phyloP scores from a whole-genome alignment of 1,140 invertebrate species.

The Magallana gigas region DNA sequence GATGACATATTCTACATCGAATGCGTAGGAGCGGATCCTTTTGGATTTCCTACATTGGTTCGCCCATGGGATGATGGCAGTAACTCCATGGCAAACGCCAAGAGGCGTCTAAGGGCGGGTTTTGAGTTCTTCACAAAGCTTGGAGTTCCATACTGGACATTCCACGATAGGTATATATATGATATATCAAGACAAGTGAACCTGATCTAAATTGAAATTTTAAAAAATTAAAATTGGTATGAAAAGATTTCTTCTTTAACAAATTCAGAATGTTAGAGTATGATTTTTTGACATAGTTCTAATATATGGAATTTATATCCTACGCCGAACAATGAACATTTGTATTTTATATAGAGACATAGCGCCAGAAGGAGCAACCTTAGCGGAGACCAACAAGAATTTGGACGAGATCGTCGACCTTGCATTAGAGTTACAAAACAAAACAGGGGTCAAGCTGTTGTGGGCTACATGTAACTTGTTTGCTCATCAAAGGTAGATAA shows the following conservation, averaged over 20 bases:
- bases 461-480: constrained; percentile 85
- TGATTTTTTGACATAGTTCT: too few relatives aligned
- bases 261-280: too few relatives aligned
- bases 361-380: constrained; percentile 74
- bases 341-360: constrained; percentile 70
- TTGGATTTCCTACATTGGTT: constrained; percentile 80
- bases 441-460: constrained; percentile 82
- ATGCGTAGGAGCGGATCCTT: constrained; percentile 80
- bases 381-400: constrained; percentile 82
- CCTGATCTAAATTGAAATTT: too few relatives aligned
- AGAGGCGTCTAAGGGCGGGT: constrained; percentile 82
- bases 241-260: too few relatives aligned
- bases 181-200: too few relatives aligned
- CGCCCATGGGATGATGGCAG: constrained; percentile 83
- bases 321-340: too few relatives aligned
- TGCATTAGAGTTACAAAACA: constrained; percentile 81
- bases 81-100: constrained; percentile 82
- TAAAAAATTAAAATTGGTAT: too few relatives aligned
- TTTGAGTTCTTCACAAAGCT: constrained; percentile 85
- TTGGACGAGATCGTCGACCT: constrained; percentile 83
- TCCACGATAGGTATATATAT: constrained; percentile 81
- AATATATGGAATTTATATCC: too few relatives aligned
- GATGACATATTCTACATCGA: not conserved
- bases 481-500: constrained; percentile 81
- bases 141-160: constrained; percentile 84